These are phyloP conservation scores for Cranoglanis bouderius DNA, from an alignment of 2,113 vertebrate genomes.

Conservation along the genomic window DNA sequence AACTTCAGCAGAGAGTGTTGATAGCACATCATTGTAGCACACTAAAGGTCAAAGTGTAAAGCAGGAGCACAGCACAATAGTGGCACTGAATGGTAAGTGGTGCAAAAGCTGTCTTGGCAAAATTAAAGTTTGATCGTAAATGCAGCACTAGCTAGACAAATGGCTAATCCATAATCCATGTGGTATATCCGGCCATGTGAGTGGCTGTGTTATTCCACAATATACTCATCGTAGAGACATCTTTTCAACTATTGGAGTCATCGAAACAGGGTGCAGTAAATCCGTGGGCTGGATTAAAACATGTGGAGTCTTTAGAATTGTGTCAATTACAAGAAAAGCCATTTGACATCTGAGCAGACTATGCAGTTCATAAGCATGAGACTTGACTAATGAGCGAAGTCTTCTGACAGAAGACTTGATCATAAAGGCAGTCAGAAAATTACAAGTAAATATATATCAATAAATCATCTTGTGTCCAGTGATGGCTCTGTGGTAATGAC, in stretches of 20 bases:
- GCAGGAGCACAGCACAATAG: background rate
- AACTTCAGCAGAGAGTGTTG: background rate
- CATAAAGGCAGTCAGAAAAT: background rate
- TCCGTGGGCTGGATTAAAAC: background rate
- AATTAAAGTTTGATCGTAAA: background rate
- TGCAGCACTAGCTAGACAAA: background rate
- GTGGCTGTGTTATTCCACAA: background rate
- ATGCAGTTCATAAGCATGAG: background rate
- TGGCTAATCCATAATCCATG: background rate
- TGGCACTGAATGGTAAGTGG: background rate
- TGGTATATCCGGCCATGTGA: background rate
- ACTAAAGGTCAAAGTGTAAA: background rate
- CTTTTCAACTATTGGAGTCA: background rate
- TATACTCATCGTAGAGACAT: background rate
- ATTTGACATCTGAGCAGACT: background rate
- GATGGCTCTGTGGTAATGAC: background rate
- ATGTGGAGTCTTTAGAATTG: background rate
- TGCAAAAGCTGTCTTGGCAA: background rate
- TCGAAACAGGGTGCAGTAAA: background rate
- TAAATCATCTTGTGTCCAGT: background rate
- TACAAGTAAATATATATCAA: background rate
- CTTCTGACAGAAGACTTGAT: background rate
- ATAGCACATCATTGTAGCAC: background rate
- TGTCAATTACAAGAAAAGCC: background rate
- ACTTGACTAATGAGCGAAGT: background rate